Conservation (phyloP, 2,888 invertebrate species). For the Spodoptera picta region DNA sequence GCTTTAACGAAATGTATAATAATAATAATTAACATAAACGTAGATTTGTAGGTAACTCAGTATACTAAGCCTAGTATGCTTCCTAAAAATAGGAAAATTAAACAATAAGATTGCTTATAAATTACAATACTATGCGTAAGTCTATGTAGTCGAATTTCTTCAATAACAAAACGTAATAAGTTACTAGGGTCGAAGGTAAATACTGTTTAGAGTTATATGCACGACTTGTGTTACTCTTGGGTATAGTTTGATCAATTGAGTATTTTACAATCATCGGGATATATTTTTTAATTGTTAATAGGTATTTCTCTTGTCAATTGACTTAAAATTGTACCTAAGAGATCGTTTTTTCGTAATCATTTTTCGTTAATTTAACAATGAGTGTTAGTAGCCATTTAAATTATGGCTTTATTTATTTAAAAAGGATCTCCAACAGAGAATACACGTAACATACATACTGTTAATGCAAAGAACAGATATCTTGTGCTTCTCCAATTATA, state of each 20-base stretch:
- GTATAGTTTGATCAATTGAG: neutral
- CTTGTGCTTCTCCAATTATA: too few species aligned
- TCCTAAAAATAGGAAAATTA: constrained; percentile 61
- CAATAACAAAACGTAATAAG: constrained; percentile 69
- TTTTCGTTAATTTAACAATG: too few species aligned
- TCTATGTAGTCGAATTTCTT: constrained; percentile 57
- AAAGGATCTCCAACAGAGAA: too few species aligned
- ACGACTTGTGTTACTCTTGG: constrained; percentile 2
- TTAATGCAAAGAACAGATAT: too few species aligned
- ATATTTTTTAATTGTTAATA: too few species aligned
- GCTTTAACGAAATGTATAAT: constrained; percentile 67
- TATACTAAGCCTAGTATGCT: constrained; percentile 56
- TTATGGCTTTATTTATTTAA: too few species aligned
- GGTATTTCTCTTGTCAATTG: too few species aligned
- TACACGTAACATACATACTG: too few species aligned
- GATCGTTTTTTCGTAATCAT: too few species aligned
- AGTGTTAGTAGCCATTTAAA: too few species aligned
- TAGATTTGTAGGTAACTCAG: constrained; percentile 79
- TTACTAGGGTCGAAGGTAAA: constrained; percentile 59
- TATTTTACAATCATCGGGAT: too few species aligned
- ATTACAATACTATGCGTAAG: constrained; percentile 60
- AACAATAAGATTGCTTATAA: constrained; percentile 53
- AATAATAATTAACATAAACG: constrained; percentile 55
- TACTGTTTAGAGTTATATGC: constrained; percentile 16
- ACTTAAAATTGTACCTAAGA: too few species aligned